phyloP scores from a whole-genome alignment of 2,113 vertebrate genomes.

The Rousettus leschenaultii region DNA sequence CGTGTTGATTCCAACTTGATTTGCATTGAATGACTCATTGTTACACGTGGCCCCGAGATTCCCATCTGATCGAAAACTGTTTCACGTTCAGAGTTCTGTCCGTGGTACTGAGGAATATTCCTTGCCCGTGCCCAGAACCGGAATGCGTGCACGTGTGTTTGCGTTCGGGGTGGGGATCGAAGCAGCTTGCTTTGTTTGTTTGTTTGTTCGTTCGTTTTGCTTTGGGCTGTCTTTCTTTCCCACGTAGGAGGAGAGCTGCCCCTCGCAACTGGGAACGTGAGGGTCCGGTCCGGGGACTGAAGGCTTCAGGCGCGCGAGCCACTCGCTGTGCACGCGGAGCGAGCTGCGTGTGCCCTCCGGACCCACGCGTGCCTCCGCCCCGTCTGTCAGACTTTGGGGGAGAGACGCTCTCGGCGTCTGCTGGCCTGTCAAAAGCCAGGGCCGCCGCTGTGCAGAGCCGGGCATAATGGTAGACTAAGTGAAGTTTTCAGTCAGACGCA shows the following conservation, averaged over 20 bases:
- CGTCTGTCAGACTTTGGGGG: no score
- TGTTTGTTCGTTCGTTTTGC: neutral
- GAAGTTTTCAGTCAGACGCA: neutral
- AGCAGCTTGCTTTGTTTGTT: no score
- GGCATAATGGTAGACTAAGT: neutral
- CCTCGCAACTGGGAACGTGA: neutral
- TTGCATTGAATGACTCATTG: neutral
- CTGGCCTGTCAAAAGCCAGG: neutral
- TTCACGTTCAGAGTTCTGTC: neutral
- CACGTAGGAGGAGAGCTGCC: neutral
- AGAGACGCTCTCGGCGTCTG: neutral
- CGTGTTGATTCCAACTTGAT: neutral
- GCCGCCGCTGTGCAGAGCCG: neutral
- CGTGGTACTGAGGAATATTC: neutral
- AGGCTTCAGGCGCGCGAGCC: neutral
- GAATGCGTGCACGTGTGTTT: neutral
- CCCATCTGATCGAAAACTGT: neutral
- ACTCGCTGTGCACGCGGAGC: neutral
- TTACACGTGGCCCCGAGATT: neutral
- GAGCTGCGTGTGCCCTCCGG: neutral
- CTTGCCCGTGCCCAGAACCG: neutral
- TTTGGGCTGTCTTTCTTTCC: neutral
- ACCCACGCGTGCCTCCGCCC: no score
- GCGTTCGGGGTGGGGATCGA: no score
- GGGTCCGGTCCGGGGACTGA: neutral